Evolutionary conservation across 2,797 vertebrate genomes (phyloP), one percentile per base, ranked within the genome.

Genomic region (Coreius guichenoti): DNA sequence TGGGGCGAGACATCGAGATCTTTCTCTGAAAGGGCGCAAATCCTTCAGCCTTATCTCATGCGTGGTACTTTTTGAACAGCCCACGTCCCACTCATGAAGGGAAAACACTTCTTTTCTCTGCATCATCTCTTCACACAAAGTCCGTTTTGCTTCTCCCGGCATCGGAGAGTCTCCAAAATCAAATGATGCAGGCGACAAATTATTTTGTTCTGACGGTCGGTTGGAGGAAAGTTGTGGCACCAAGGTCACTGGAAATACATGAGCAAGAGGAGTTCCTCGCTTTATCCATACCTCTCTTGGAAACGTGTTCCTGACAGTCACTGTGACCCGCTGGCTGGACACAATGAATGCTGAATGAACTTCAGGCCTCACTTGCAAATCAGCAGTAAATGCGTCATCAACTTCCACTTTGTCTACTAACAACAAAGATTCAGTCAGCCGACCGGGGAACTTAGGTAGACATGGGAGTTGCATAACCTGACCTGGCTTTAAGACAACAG

Each of bases 131-230:
- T 83, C 65, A 80, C 67, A 56, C 4, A 85, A 26, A 0, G 19
- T 54, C 5, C 9, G 26, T 56, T 83, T 83, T 13, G 36, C 29
- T 17, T 81, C 45, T 4, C 51, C 45, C 1, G 69, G 80, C 73
- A 83, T 86, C 6, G 58, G 31, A 36, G 80, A 86, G 11, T 69
- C 49, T 8, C 82, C 82, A 82, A 87, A 87, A 19, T 85, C 43
- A 26, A 85, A 85, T 9, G 51, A 78, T 7, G 19, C 17, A 74
- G 74, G 8, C 2, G 76, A 31, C 49, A 83, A 29, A 0, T 36
- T 7, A 33, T 5, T 19, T 4, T 3, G n/a, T 12, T 16, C 26
- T 5, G 58, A 36, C 6, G 5, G 5, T 1, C 3, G n/a, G 1
- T 43, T 54, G 17, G 23, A 1, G 1, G 16, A 21, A 21, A 77